These are phyloP conservation scores for Anas georgica DNA, from an alignment of 2,797 vertebrate species.

Conservation along the genomic window DNA sequence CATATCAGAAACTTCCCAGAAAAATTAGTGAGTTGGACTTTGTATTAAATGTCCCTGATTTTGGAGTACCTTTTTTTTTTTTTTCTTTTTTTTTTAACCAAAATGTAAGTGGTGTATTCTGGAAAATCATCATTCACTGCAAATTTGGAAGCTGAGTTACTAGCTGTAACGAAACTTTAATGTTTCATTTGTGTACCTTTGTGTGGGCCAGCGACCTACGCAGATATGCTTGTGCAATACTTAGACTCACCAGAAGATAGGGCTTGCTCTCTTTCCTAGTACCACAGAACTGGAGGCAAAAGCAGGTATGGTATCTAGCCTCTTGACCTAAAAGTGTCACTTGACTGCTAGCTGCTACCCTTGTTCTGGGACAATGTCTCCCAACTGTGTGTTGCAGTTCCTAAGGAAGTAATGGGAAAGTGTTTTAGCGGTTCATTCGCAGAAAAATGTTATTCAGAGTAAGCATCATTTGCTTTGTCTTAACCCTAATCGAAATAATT, in stretches of 20 bases:
- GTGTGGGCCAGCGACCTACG: not conserved
- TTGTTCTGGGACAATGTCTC: not conserved
- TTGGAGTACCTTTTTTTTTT: not conserved
- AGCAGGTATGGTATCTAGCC: not conserved
- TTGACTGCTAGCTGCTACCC: not conserved
- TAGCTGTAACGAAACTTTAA: not conserved
- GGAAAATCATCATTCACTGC: not conserved
- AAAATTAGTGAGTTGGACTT: not conserved
- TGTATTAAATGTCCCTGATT: not conserved
- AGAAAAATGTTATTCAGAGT: not conserved
- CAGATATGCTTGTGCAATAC: not conserved
- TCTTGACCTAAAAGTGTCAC: not conserved
- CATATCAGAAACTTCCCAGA: not conserved
- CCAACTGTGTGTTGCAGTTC: not conserved
- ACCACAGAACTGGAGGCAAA: not conserved
- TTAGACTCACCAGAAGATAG: not conserved
- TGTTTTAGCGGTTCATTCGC: not conserved
- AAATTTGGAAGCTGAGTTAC: not conserved
- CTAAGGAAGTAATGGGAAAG: not conserved
- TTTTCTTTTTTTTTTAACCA: not conserved
- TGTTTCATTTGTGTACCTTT: accelerated
- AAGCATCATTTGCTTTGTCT: not conserved
- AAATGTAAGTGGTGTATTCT: not conserved
- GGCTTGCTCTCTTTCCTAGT: not conserved
- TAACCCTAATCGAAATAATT: not conserved